phyloP scores from a whole-genome alignment of 1,140 invertebrate genomes.

The Listronotus oregonensis region DNA sequence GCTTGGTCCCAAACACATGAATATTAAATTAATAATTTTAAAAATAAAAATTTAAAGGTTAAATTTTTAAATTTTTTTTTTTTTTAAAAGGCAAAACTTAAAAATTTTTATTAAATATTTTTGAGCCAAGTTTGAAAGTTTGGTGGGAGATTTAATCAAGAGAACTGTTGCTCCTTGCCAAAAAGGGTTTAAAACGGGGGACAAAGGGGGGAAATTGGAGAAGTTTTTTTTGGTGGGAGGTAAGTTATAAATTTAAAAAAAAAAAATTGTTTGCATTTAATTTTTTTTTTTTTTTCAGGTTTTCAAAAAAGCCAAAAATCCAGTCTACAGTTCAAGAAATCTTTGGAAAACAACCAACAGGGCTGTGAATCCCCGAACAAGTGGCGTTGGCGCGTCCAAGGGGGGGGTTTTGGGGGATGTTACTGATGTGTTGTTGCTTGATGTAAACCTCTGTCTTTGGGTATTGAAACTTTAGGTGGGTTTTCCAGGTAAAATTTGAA shows the following conservation, averaged over 20 bases:
- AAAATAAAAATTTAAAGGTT: too few relatives aligned
- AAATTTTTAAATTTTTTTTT: too few relatives aligned
- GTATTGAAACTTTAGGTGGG: constrained; percentile 71
- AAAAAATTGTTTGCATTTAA: too few relatives aligned
- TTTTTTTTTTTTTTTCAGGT: constrained; percentile 56
- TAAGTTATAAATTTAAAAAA: constrained; percentile 7
- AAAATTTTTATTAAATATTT: background rate
- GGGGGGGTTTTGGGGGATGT: constrained; percentile 62
- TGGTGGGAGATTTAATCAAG: constrained; percentile 95
- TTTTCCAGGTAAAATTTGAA: constrained; percentile 62
- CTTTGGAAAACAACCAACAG: constrained; percentile 76
- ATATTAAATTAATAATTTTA: constrained; percentile 79
- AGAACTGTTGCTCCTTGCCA: constrained; percentile 93
- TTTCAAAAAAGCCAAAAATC: constrained; percentile 99
- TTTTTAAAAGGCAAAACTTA: too few relatives aligned
- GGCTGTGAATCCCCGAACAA: constrained; percentile 61
- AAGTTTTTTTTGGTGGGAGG: constrained; percentile 96
- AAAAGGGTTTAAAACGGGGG: constrained; percentile 97
- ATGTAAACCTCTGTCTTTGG: constrained; percentile 75
- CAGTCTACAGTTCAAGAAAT: constrained; percentile 94
- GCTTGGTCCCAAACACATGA: constrained; percentile 99
- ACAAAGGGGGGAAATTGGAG: constrained; percentile 91
- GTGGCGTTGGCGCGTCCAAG: constrained; percentile 67
- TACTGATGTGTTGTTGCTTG: constrained; percentile 72
- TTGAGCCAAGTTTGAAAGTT: constrained; percentile 86